Percentiles rank a stretch among this genome's conserved stretches.
These are phyloP conservation scores for Zaprionus kolodkinae DNA, from an alignment of 1,140 invertebrate species.

Conservation along the genomic window DNA sequence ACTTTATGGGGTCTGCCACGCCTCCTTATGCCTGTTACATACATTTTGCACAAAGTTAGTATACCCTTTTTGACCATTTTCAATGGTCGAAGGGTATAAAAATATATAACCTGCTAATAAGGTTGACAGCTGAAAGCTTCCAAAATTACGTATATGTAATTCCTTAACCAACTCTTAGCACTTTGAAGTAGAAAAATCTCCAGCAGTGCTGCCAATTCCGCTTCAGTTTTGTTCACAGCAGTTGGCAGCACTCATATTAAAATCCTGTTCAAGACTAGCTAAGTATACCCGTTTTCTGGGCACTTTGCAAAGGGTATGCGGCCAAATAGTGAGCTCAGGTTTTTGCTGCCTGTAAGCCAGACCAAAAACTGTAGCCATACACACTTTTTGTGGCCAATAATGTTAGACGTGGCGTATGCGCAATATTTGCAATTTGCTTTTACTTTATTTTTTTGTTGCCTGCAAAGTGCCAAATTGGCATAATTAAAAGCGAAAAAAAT, in stretches of 20 bases:
- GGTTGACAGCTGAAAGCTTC: neutral
- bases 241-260: too few relatives aligned
- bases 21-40: too few relatives aligned
- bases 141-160: too few relatives aligned
- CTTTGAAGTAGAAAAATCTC: too few relatives aligned
- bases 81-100: too few relatives aligned
- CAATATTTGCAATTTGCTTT: slow-evolving; percentile 37
- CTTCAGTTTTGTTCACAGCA: too few relatives aligned
- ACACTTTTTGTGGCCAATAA: slow-evolving; percentile 23
- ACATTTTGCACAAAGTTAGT: too few relatives aligned
- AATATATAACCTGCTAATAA: neutral
- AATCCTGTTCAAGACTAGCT: neutral
- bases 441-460: slow-evolving; percentile 34
- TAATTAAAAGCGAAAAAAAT: slow-evolving; percentile 59
- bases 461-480: slow-evolving; percentile 54
- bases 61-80: too few relatives aligned
- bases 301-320: neutral
- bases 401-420: slow-evolving; percentile 44
- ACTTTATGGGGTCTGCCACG: too few relatives aligned
- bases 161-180: too few relatives aligned
- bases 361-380: slow-evolving; percentile 5
- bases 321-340: neutral
- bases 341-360: neutral
- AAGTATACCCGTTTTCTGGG: neutral
- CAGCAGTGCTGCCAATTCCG: too few relatives aligned